phyloP scores from a whole-genome alignment of 2,797 vertebrate species.

The Urosaurus nigricauda region DNA sequence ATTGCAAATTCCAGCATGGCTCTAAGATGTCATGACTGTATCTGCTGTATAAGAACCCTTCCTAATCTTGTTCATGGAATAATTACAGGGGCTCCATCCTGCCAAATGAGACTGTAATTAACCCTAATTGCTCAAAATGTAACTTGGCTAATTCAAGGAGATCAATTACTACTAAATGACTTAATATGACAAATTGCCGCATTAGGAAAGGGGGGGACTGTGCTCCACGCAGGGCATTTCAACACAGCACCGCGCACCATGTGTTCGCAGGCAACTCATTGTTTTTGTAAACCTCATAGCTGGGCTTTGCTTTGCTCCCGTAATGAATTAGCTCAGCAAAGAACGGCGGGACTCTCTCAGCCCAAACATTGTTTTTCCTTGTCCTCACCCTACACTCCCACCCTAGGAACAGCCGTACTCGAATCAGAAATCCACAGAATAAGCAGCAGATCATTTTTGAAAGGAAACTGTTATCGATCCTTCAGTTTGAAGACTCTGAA shows the following conservation, averaged over 20 bases:
- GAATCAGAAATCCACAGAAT: background rate
- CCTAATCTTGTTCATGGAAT: slow-evolving; percentile 84
- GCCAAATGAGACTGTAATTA: slow-evolving; percentile 94
- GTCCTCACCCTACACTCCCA: too few species aligned
- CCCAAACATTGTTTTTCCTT: background rate
- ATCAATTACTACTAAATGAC: slow-evolving; percentile 90
- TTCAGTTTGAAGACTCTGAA: too few species aligned
- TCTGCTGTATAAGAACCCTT: slow-evolving; percentile 73
- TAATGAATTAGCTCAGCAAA: rapidly evolving
- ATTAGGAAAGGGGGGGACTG: slow-evolving; percentile 69
- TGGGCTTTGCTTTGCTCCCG: background rate
- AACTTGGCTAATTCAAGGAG: slow-evolving; percentile 89
- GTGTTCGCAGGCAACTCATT: rapidly evolving
- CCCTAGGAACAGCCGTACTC: background rate
- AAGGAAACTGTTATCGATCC: too few species aligned
- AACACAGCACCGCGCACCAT: slow-evolving; percentile 20
- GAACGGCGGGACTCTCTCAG: too few species aligned
- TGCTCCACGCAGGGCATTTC: slow-evolving; percentile 28
- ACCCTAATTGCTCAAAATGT: slow-evolving; percentile 92
- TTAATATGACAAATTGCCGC: slow-evolving; percentile 90
- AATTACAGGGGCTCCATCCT: slow-evolving; percentile 88
- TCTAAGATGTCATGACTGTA: slow-evolving; percentile 64
- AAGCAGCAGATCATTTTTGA: background rate
- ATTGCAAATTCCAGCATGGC: slow-evolving; percentile 82
- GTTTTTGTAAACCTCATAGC: background rate